These are phyloP conservation scores for Epinotia demarniana DNA, from an alignment of 2,888 invertebrate genomes.

Conservation along the genomic window DNA sequence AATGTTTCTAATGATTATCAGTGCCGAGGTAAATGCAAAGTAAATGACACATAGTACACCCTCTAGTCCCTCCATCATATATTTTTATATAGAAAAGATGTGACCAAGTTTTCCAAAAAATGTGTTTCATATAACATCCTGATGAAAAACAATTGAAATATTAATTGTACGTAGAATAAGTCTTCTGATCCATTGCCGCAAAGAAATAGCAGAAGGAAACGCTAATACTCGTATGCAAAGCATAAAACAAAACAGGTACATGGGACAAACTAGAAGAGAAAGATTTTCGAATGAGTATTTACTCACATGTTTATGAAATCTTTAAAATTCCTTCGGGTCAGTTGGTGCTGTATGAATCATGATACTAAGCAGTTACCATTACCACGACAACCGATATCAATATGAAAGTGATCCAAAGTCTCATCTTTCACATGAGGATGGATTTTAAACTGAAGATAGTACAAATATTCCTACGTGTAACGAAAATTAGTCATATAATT, in stretches of 20 bases:
- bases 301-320: too few relatives aligned
- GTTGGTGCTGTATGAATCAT: not conserved
- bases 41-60: not conserved
- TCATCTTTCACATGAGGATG: not conserved
- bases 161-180: not conserved
- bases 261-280: too few relatives aligned
- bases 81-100: too few relatives aligned
- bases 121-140: not conserved
- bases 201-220: not conserved
- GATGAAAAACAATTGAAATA: not conserved
- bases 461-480: not conserved
- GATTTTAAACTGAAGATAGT: rapidly evolving
- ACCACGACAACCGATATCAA: not conserved
- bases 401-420: not conserved
- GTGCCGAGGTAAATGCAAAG: not conserved
- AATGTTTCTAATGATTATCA: too few relatives aligned
- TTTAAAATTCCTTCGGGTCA: not conserved
- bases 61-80: too few relatives aligned
- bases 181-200: not conserved
- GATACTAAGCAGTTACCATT: not conserved
- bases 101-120: too few relatives aligned
- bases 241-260: too few relatives aligned
- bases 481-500: not conserved
- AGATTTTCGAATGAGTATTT: too few relatives aligned
- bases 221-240: too few relatives aligned